These are phyloP conservation scores for Tinea semifulvella DNA, from an alignment of 2,888 invertebrate species.

Conservation along the genomic window DNA sequence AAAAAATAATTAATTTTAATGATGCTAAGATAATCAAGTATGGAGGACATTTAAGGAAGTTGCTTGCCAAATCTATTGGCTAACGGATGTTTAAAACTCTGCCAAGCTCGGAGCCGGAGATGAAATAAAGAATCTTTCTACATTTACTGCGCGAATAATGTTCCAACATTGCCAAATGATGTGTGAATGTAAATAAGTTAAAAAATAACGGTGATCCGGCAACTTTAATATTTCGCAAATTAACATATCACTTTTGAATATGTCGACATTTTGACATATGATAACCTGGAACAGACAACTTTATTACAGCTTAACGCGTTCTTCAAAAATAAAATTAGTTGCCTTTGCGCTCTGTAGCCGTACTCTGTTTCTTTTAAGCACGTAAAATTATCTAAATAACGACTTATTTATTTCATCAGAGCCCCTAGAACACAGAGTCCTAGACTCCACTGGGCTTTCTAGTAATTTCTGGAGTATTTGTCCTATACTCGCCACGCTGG, in stretches of 20 bases:
- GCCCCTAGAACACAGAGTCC: no score
- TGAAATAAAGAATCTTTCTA: slow-evolving; percentile 3
- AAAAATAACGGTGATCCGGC: neutral
- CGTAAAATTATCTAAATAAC: no score
- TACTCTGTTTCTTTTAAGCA: no score
- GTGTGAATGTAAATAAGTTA: slow-evolving; percentile 1
- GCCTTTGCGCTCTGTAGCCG: no score
- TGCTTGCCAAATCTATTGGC: slow-evolving; percentile 9
- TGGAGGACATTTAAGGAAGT: neutral
- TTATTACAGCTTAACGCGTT: slow-evolving; percentile 38
- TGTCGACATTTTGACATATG: slow-evolving; percentile 10
- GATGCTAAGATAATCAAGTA: neutral
- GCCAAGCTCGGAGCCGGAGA: slow-evolving; percentile 8
- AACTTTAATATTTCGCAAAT: slow-evolving; percentile 1
- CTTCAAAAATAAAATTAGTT: slow-evolving; percentile 23
- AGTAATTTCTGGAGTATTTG: no score
- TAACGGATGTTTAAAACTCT: slow-evolving; percentile 6
- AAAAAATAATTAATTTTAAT: no score
- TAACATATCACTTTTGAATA: slow-evolving; percentile 3
- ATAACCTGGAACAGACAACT: slow-evolving; percentile 29
- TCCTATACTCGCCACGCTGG: no score
- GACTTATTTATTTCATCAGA: no score
- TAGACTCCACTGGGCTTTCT: no score
- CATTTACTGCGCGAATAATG: slow-evolving; percentile 2
- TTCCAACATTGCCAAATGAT: slow-evolving; percentile 3